Conservation (phyloP, 1,140 invertebrate species). For the Diorhabda sublineata region DNA sequence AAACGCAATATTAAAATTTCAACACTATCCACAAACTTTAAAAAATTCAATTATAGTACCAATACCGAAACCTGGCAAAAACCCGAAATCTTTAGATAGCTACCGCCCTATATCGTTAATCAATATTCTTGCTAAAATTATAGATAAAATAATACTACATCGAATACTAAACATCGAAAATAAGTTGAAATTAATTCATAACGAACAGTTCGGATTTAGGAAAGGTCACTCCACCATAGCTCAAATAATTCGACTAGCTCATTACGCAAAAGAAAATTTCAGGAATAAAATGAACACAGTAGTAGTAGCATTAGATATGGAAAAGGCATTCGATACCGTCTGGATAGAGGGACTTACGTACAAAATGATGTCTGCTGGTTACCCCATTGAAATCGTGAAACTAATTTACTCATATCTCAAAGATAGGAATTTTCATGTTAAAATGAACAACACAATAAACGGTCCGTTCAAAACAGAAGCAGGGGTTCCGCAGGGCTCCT, state of each 20-base stretch:
- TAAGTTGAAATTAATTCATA: constrained; percentile 37
- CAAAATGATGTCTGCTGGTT: constrained; percentile 31
- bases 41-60: constrained; percentile 38
- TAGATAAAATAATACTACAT: constrained; percentile 37
- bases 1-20: constrained; percentile 32
- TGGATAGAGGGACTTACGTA: constrained; percentile 38
- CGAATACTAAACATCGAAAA: constrained; percentile 23
- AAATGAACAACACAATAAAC: constrained; percentile 25
- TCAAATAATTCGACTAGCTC: constrained; percentile 42
- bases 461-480: constrained; percentile 23
- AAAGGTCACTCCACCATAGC: constrained; percentile 39
- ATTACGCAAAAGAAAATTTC: constrained; percentile 38
- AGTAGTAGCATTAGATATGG: constrained; percentile 36
- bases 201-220: constrained; percentile 47
- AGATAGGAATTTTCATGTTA: constrained; percentile 32
- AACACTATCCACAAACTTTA: constrained; percentile 36
- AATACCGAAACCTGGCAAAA: constrained; percentile 41
- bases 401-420: constrained; percentile 33
- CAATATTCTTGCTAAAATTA: constrained; percentile 36
- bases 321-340: constrained; percentile 43
- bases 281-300: constrained; percentile 11
- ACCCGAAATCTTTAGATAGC: constrained; percentile 24
- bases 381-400: constrained; percentile 25
- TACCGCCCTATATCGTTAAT: constrained; percentile 44
- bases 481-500: constrained; percentile 35